Percentiles rank a stretch among this genome's conserved stretches.
phyloP scores from a whole-genome alignment of 2,888 invertebrate genomes.

The Acrobasis consociella region DNA sequence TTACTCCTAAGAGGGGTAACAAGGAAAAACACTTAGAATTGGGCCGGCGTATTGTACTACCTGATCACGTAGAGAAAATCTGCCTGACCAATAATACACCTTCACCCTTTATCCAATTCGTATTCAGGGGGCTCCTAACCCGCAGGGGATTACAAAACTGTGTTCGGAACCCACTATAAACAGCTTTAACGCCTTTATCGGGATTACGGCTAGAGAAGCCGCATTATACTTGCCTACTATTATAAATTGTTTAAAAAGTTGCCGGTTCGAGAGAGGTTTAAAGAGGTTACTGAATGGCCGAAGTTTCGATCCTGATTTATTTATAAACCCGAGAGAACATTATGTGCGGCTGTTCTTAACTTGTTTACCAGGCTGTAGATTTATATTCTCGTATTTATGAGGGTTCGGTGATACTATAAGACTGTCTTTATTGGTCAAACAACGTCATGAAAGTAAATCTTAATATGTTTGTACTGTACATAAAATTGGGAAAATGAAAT shows the following conservation, averaged over 20 bases:
- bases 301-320: slow-evolving; percentile 22
- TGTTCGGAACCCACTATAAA: slow-evolving; percentile 58
- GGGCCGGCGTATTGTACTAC: slow-evolving; percentile 49
- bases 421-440: not conserved
- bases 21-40: slow-evolving; percentile 61
- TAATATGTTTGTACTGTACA: not conserved
- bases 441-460: slow-evolving; percentile 1
- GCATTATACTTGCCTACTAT: slow-evolving; percentile 31
- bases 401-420: not conserved
- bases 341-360: slow-evolving; percentile 19
- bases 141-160: slow-evolving; percentile 63
- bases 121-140: slow-evolving; percentile 55
- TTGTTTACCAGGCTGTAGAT: slow-evolving; percentile 16
- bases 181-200: slow-evolving; percentile 59
- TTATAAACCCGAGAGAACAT: slow-evolving; percentile 20
- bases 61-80: slow-evolving; percentile 67
- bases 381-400: slow-evolving; percentile 8
- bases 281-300: slow-evolving; percentile 19
- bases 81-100: slow-evolving; percentile 71
- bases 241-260: slow-evolving; percentile 30
- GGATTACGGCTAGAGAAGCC: slow-evolving; percentile 41
- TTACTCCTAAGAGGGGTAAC: slow-evolving; percentile 31
- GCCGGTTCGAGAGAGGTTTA: slow-evolving; percentile 15
- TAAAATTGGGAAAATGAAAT: not conserved
- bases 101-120: slow-evolving; percentile 64